Conservation (phyloP, 2,888 invertebrate genomes). For the Odontocolon sp. region DNA sequence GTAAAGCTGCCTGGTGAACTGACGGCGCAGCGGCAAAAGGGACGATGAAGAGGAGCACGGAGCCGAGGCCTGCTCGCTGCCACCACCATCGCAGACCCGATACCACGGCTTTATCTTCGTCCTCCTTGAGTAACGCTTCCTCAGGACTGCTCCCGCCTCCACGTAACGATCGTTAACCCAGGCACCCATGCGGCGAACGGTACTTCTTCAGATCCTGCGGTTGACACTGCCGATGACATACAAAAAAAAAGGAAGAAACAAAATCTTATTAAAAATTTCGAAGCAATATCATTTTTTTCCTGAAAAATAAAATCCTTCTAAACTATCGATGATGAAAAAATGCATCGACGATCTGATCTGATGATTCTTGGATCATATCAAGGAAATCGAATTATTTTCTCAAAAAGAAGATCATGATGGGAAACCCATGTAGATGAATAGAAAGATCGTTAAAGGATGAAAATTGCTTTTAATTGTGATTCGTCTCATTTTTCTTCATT, state of each 20-base stretch:
- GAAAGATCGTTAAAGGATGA: too few species aligned
- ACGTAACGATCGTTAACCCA: slow-evolving; percentile 78
- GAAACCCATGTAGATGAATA: too few species aligned
- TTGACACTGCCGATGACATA: slow-evolving; percentile 67
- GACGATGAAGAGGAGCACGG: slow-evolving; percentile 58
- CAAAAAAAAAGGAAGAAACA: neutral
- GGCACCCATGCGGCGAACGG: slow-evolving; percentile 80
- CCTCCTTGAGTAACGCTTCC: slow-evolving; percentile 61
- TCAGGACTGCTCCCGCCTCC: slow-evolving; percentile 77
- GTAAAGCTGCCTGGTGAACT: slow-evolving; percentile 77
- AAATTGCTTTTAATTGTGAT: too few species aligned
- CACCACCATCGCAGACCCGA: slow-evolving; percentile 53
- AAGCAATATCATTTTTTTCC: neutral
- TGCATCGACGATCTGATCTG: too few species aligned
- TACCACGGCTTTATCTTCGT: slow-evolving; percentile 50
- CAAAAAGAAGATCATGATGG: too few species aligned
- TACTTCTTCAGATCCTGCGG: slow-evolving; percentile 74
- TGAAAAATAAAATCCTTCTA: too few species aligned
- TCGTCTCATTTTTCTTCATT: neutral
- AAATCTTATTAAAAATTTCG: neutral
- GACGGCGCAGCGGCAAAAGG: slow-evolving; percentile 74
- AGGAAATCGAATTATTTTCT: too few species aligned
- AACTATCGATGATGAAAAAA: too few species aligned
- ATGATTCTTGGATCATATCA: too few species aligned
- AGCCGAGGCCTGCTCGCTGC: slow-evolving; percentile 47